Base-by-base conservation (phyloP, 2,797 vertebrate genomes). In the Periparus ater region DNA sequence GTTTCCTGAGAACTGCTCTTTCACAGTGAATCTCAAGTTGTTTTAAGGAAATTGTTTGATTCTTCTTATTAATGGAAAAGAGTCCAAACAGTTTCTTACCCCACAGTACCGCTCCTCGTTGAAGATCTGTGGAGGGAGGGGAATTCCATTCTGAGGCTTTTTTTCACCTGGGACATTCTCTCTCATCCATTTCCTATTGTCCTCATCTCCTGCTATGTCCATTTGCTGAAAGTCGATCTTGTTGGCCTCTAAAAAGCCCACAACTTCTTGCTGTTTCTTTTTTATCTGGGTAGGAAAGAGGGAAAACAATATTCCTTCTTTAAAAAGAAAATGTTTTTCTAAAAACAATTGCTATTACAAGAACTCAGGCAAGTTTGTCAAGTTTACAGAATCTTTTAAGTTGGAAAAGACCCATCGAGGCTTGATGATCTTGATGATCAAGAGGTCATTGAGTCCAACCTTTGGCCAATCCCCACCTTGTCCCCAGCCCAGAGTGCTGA, bases 231-330 rank as follows among this genome's bases (percentile, higher is more conserved):
- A 99, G 84, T 99, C 99, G 42, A 99, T 99, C 94, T 99, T 99
- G 87, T 99, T 98, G 51, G 99, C 99, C 97, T 99, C 99, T 94
- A 99, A 96, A 97, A 99, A 99, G 55, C 98, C 99, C 19, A 99
- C 98, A 50, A 99, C 99, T 97, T 99, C 99, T 93, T 99, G 99
- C 95, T 99, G 99, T 93, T 99, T 99, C 98, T 99, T 99, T 97
- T 99, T 99, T 96, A 99, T 99, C 99, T 99, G 96, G 53, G 89
- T 40, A 77, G 68, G 60, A 87, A 71, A 80, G 34, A 40, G 15
- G 10, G 55, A 78, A 92, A 76, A 16, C 20, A 84, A 27, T 58
- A 73, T 34, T 78, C 5, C 23, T 81, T 54, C 29, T 53, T 90
- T 53, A 57, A 45, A 87, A 80, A 32, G 17, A 54, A 51, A 62